Percentiles rank a stretch among this genome's conserved stretches.
Evolutionary conservation across 2,113 vertebrate species (phyloP).

Genomic region (Microcebus jonahi): DNA sequence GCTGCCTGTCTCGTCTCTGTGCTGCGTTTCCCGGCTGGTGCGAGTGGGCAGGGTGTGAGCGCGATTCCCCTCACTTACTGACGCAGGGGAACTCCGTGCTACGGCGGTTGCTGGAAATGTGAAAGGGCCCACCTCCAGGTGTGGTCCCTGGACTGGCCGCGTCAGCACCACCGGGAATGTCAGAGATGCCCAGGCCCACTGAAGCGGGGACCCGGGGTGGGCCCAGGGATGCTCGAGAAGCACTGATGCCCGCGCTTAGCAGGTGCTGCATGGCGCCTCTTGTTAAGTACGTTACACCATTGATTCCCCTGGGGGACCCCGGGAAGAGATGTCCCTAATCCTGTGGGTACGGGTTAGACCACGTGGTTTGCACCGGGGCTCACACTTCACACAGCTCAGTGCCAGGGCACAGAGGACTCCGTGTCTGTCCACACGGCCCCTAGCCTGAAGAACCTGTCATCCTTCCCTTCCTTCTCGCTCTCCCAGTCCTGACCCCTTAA

Average conservation of each 20-base stretch:
- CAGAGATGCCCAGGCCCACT: background rate
- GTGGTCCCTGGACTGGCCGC: background rate
- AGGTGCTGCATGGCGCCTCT: background rate
- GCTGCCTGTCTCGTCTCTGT: background rate
- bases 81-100: background rate
- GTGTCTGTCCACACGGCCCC: background rate
- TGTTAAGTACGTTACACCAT: too few species aligned
- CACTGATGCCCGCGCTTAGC: background rate
- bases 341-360: background rate
- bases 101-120: background rate
- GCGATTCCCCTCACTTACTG: background rate
- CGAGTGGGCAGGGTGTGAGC: background rate
- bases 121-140: background rate
- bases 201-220: background rate
- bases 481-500: background rate
- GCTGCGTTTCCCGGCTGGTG: background rate
- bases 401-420: background rate
- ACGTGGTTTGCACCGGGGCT: background rate
- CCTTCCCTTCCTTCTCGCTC: background rate
- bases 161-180: background rate
- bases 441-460: background rate
- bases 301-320: background rate
- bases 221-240: background rate
- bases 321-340: background rate
- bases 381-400: background rate